phyloP scores from a whole-genome alignment of 2,797 vertebrate species.

The Columba guinea region DNA sequence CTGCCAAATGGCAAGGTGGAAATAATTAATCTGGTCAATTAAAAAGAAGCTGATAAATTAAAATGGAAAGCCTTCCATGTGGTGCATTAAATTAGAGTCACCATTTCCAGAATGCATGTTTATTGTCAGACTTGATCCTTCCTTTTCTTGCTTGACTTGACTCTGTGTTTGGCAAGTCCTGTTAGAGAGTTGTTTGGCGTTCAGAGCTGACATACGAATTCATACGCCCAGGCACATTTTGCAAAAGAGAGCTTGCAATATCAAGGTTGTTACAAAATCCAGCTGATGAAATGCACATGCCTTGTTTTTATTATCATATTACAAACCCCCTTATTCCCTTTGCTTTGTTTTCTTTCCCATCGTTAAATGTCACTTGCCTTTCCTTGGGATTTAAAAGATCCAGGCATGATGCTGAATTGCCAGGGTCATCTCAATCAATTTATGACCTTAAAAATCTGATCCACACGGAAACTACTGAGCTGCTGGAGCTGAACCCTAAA shows the following conservation, averaged over 20 bases:
- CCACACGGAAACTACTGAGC: slow-evolving; percentile 23
- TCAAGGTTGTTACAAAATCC: slow-evolving; percentile 10
- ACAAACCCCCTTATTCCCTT: not conserved
- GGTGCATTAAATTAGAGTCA: slow-evolving; percentile 47
- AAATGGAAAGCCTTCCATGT: slow-evolving; percentile 66
- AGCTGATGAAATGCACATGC: not conserved
- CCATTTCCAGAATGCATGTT: slow-evolving; percentile 25
- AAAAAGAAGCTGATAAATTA: slow-evolving; percentile 78
- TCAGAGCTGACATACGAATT: not conserved
- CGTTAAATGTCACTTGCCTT: not conserved
- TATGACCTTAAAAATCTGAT: slow-evolving; percentile 72
- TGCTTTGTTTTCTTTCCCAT: slow-evolving; percentile 23
- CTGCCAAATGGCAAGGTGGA: slow-evolving; percentile 81
- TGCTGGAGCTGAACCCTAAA: slow-evolving; percentile 68
- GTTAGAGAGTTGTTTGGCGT: not conserved
- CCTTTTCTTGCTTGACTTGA: slow-evolving; percentile 1
- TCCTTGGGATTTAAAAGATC: slow-evolving; percentile 33
- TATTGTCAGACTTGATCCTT: slow-evolving; percentile 37
- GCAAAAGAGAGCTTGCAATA: slow-evolving; percentile 7
- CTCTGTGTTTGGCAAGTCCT: slow-evolving; percentile 24
- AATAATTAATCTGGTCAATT: slow-evolving; percentile 83
- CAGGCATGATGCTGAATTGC: slow-evolving; percentile 8
- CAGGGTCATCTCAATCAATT: slow-evolving; percentile 72
- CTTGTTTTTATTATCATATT: not conserved
- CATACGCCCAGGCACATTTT: not conserved